These are phyloP conservation scores for Pachyramphus minor DNA, from an alignment of 2,113 vertebrate species.

Conservation along the genomic window DNA sequence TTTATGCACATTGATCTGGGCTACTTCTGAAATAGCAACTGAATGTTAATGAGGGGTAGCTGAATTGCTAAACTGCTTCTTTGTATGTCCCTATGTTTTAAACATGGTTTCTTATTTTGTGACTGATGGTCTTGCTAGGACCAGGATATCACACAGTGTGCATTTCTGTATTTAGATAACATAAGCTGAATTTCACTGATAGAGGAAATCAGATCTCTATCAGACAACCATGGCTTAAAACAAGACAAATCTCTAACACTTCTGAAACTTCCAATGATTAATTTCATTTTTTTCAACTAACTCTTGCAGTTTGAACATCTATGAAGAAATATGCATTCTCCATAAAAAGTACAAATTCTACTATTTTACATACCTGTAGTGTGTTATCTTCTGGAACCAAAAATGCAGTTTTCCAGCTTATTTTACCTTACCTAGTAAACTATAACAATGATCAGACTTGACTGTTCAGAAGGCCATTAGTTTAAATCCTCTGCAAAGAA, in stretches of 20 bases:
- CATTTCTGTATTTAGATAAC: background rate
- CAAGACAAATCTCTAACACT: background rate
- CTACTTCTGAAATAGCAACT: conserved; percentile 44
- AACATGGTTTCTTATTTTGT: background rate
- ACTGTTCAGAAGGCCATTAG: background rate
- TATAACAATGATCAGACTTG: background rate
- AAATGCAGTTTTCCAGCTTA: background rate
- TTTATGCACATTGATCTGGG: conserved; percentile 37
- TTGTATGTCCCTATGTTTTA: background rate
- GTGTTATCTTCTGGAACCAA: background rate
- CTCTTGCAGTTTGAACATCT: background rate
- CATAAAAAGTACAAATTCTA: background rate
- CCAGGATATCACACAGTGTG: background rate
- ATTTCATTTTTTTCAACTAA: background rate
- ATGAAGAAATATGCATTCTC: background rate
- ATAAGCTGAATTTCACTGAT: background rate
- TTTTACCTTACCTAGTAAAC: background rate
- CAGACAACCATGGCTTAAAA: background rate
- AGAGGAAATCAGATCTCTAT: background rate
- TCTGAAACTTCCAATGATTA: background rate
- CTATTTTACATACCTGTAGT: background rate
- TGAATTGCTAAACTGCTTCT: conserved; percentile 15
- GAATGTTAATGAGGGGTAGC: conserved; percentile 38
- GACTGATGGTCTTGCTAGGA: background rate
- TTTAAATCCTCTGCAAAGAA: background rate